Evolutionary conservation across 2,113 vertebrate species (phyloP).

Genomic region (Spermophilus dauricus): DNA sequence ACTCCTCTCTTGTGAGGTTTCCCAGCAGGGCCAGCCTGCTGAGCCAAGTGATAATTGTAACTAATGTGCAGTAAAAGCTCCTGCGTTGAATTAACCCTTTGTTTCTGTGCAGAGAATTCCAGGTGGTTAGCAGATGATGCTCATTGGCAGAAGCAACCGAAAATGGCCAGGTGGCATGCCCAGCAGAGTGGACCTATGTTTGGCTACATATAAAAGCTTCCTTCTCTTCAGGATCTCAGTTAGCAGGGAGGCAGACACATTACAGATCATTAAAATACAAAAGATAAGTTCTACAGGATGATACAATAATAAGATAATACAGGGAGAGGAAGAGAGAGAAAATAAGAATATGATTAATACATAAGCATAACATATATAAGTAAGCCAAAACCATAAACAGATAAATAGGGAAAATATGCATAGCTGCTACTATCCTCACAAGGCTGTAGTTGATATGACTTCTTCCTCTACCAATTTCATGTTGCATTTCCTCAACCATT

Average conservation of each 20-base stretch:
- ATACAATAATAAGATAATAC: neutral
- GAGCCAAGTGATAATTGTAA: slow-evolving; percentile 43
- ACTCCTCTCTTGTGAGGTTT: neutral
- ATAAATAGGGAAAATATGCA: neutral
- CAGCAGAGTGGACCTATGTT: neutral
- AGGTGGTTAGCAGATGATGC: neutral
- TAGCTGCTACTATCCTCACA: neutral
- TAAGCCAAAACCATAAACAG: neutral
- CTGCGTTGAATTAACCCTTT: slow-evolving; percentile 23
- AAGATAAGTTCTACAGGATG: neutral
- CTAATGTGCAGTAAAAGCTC: neutral
- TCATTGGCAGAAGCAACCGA: neutral
- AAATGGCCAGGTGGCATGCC: neutral
- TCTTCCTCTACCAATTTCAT: neutral
- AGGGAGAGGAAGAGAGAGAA: neutral
- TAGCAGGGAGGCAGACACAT: neutral
- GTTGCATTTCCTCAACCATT: neutral
- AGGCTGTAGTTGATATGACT: neutral
- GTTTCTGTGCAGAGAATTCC: neutral
- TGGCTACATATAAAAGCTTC: neutral
- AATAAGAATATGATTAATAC: neutral
- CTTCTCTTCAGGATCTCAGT: neutral
- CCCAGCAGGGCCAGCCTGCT: neutral
- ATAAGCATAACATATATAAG: neutral
- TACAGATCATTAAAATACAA: neutral